A percentile compares a stretch with the other conserved stretches of the same genome.
phyloP scores from a whole-genome alignment of 2,797 vertebrate genomes.

The Pempheris klunzingeri region DNA sequence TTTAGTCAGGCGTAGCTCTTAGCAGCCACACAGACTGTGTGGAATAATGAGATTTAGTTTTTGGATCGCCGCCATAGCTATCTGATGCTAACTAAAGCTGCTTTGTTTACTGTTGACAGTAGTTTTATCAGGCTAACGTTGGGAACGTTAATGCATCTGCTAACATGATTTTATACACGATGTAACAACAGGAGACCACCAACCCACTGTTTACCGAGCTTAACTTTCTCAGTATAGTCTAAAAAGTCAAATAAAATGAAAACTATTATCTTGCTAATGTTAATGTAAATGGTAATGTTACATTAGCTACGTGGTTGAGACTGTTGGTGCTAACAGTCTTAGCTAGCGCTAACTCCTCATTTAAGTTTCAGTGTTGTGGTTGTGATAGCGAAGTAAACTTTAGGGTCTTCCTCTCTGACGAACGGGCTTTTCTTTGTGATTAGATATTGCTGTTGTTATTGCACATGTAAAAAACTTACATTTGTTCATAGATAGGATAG shows the following conservation, averaged over 20 bases:
- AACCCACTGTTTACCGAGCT: not conserved
- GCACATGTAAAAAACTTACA: not conserved
- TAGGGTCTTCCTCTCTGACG: no score
- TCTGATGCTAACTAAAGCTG: not conserved
- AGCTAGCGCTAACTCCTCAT: not conserved
- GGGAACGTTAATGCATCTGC: not conserved
- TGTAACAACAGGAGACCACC: not conserved
- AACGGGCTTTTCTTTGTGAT: not conserved
- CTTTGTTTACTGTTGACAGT: not conserved
- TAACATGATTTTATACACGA: not conserved
- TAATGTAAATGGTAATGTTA: not conserved
- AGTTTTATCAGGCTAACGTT: not conserved
- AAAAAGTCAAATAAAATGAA: not conserved
- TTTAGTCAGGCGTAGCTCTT: accelerated
- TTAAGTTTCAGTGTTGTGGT: no score
- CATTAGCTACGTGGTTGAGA: not conserved
- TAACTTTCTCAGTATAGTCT: not conserved
- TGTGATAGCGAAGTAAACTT: no score
- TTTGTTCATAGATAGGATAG: not conserved
- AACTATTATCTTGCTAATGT: not conserved
- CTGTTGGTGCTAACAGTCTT: not conserved
- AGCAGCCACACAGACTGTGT: accelerated
- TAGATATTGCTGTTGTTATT: not conserved
- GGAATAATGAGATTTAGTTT: not conserved
- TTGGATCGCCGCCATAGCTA: not conserved